Evolutionary conservation across 2,888 invertebrate species (phyloP).

Genomic region (Bedellia somnulentella): DNA sequence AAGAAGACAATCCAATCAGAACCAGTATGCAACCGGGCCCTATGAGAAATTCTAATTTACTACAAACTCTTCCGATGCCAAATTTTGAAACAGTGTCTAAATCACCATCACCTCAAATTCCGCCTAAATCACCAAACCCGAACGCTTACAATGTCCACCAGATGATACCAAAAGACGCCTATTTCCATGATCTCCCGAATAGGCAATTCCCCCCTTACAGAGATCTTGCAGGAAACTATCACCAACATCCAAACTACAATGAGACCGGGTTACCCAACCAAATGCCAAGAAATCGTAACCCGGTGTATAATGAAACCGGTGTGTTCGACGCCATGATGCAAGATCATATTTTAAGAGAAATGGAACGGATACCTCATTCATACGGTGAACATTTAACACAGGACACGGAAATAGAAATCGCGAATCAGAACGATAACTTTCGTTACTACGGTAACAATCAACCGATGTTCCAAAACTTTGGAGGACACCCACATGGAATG

Average conservation of each 20-base stretch:
- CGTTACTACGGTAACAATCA: conserved; percentile 39
- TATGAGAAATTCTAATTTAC: conserved; percentile 55
- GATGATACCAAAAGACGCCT: conserved; percentile 63
- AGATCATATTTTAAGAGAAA: conserved; percentile 50
- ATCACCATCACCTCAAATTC: conserved; percentile 32
- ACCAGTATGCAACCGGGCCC: conserved; percentile 51
- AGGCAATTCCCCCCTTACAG: conserved; percentile 37
- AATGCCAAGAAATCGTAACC: conserved; percentile 21
- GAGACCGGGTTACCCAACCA: conserved; percentile 31
- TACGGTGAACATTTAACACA: conserved; percentile 48
- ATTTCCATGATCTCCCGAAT: conserved; percentile 63
- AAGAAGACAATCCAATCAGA: conserved; percentile 52
- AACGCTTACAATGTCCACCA: conserved; percentile 4
- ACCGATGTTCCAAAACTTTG: conserved; percentile 26
- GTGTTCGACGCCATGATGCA: conserved; percentile 58
- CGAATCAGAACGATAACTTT: conserved; percentile 44
- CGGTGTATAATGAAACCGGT: conserved; percentile 41
- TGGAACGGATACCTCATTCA: conserved; percentile 51
- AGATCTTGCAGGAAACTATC: conserved; percentile 27
- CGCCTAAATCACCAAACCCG: conserved; percentile 16
- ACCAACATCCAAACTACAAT: conserved; percentile 32
- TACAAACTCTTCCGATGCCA: conserved; percentile 53
- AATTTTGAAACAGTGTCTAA: conserved; percentile 61
- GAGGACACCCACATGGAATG: conserved; percentile 19
- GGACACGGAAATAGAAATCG: conserved; percentile 49